Evolutionary conservation across 2,113 vertebrate genomes (phyloP), one percentile per base, ranked within the genome.

Genomic region (Panurus biarmicus): DNA sequence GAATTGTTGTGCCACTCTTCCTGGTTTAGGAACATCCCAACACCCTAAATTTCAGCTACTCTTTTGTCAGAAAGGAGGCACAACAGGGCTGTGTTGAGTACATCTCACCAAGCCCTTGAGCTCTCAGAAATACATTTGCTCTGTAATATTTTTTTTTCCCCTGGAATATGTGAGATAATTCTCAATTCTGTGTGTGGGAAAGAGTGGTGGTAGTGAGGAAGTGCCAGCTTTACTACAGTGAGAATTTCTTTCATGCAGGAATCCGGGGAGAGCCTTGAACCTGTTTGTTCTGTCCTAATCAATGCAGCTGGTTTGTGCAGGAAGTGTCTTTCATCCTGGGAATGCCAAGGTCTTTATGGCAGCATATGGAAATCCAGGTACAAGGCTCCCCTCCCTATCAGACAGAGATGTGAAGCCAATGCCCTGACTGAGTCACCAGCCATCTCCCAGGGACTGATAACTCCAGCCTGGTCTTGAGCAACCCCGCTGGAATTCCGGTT

Each of bases 281-380:
- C 95, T 94, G 88, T 95, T 96, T 96, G 93, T 86, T 92, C 90
- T 95, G 85, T 64, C 85, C 92, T 92, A 44, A 91, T 88, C 95
- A 86, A 77, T 71, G 96, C 81, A 67, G 85, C 33, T 72, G 93
- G 22, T 33, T 86, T 36, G 79, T 81, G 94, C 92, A 96, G 85
- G 67, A 94, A 76, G 58, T 28, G 70, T 29, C 78, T 93, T 87
- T 96, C 90, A 87, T 80, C 90, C 82, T 54, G 31, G 79, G 75
- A 90, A 88, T 90, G 94, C 4, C 58, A 76, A 96, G 42, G 81
- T 17, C 91, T 66, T 70, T 71, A 42, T 92, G 66, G 85, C 75
- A 93, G 65, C 40, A 1, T 25, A 85, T 74, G 87, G 92, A 93
- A 95, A 95, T 79, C 36, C 57, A 42, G 42, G 19, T 2, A 18